These are phyloP conservation scores for Harpalus rufipes DNA, from an alignment of 2,888 invertebrate species.

Conservation along the genomic window DNA sequence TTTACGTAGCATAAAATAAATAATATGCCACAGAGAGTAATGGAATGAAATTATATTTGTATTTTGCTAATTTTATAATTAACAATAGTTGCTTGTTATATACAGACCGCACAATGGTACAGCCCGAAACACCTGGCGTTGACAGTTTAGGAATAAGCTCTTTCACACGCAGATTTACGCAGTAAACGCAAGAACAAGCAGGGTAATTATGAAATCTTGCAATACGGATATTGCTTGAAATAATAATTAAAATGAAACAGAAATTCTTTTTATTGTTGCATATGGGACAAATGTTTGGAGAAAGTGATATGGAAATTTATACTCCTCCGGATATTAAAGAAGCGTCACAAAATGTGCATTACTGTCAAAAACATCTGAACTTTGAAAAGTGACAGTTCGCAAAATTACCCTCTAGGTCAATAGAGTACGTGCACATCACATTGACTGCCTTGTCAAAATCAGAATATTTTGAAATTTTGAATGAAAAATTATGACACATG, in stretches of 20 bases:
- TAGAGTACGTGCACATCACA: too few relatives aligned
- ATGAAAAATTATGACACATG: too few relatives aligned
- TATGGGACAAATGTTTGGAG: too few relatives aligned
- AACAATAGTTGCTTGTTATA: slow-evolving; percentile 10
- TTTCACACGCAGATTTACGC: slow-evolving; percentile 37
- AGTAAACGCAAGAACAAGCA: slow-evolving; percentile 35
- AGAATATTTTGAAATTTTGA: too few relatives aligned
- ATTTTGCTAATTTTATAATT: slow-evolving; percentile 27
- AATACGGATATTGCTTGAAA: background rate
- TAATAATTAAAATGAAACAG: background rate
- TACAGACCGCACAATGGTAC: background rate
- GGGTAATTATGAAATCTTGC: background rate
- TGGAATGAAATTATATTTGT: background rate
- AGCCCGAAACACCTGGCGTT: slow-evolving; percentile 1
- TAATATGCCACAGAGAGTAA: background rate
- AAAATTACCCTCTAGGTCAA: too few relatives aligned
- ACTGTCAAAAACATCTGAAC: too few relatives aligned
- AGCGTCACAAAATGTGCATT: too few relatives aligned
- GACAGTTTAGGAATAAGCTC: slow-evolving; percentile 36
- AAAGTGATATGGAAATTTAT: too few relatives aligned
- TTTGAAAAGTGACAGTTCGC: too few relatives aligned
- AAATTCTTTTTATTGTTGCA: background rate
- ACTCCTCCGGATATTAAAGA: too few relatives aligned
- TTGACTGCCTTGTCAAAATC: too few relatives aligned
- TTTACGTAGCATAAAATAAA: slow-evolving; percentile 7